These are phyloP conservation scores for Lepeophtheirus nordmannii DNA, from an alignment of 2,888 invertebrate genomes.

Conservation along the genomic window DNA sequence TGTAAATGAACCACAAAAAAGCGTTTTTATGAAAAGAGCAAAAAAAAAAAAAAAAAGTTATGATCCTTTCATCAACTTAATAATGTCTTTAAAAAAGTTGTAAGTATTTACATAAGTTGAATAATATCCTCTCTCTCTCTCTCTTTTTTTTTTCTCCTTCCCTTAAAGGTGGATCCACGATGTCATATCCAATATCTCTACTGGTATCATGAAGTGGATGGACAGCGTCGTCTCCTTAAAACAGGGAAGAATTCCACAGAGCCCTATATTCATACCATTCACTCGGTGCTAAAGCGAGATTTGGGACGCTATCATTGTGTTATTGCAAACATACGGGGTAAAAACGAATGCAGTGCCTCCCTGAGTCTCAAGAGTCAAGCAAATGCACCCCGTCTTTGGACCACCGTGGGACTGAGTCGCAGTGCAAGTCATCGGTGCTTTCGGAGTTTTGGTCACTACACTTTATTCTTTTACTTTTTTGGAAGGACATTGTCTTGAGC, in stretches of 20 bases:
- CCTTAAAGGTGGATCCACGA: slow-evolving; percentile 15
- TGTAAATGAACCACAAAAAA: no score
- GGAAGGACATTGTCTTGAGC: no score
- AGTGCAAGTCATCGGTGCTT: neutral
- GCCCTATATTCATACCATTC: slow-evolving; percentile 9
- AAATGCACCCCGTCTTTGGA: neutral
- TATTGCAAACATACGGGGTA: slow-evolving; percentile 9
- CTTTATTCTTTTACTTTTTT: no score
- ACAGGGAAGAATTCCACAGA: slow-evolving; percentile 13
- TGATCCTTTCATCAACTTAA: no score
- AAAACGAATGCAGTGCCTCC: slow-evolving; percentile 16
- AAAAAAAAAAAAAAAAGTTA: no score
- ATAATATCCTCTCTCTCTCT: no score
- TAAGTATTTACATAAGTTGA: no score
- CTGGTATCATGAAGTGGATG: slow-evolving; percentile 17
- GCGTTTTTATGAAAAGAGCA: no score
- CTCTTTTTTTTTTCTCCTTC: neutral
- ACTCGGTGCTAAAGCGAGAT: neutral
- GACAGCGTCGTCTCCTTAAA: slow-evolving; percentile 14
- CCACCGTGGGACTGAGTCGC: neutral
- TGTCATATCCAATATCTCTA: slow-evolving; percentile 18
- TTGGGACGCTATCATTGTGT: slow-evolving; percentile 11
- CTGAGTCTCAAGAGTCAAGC: neutral
- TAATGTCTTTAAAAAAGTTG: no score
- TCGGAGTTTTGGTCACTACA: neutral